Conservation (phyloP, 2,797 vertebrate species). For the Lateolabrax maculatus region DNA sequence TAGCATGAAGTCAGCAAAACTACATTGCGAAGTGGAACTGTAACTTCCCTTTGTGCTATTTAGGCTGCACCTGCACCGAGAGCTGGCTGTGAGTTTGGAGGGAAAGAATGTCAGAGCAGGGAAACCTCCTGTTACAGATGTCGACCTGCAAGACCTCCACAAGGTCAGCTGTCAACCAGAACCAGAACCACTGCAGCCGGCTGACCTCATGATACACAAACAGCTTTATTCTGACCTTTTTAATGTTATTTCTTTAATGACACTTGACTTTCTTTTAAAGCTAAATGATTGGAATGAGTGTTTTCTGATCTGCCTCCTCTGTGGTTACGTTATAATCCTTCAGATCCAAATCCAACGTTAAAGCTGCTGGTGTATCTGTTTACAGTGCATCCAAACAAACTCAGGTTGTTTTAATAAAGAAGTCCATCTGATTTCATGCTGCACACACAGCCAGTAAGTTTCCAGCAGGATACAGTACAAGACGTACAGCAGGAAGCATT, state of each 20-base stretch:
- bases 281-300: too few relatives aligned
- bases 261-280: too few relatives aligned
- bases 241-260: not conserved
- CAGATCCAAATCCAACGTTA: too few relatives aligned
- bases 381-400: not conserved
- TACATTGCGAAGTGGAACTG: not conserved
- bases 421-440: not conserved
- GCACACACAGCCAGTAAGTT: not conserved
- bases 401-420: not conserved
- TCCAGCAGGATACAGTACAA: not conserved
- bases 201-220: not conserved
- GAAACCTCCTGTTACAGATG: slow-evolving; percentile 1
- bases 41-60: slow-evolving; percentile 19
- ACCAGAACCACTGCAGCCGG: slow-evolving; percentile 3
- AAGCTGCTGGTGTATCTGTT: not conserved
- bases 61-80: slow-evolving; percentile 27
- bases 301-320: not conserved
- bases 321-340: not conserved
- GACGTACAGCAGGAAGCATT: too few relatives aligned
- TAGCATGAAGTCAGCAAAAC: slow-evolving; percentile 31
- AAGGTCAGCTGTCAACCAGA: not conserved
- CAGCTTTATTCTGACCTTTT: not conserved
- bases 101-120: not conserved
- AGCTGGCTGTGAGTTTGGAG: not conserved
- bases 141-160: not conserved